Base-by-base conservation (phyloP, 2,797 vertebrate species). In the Malurus leucopterus region DNA sequence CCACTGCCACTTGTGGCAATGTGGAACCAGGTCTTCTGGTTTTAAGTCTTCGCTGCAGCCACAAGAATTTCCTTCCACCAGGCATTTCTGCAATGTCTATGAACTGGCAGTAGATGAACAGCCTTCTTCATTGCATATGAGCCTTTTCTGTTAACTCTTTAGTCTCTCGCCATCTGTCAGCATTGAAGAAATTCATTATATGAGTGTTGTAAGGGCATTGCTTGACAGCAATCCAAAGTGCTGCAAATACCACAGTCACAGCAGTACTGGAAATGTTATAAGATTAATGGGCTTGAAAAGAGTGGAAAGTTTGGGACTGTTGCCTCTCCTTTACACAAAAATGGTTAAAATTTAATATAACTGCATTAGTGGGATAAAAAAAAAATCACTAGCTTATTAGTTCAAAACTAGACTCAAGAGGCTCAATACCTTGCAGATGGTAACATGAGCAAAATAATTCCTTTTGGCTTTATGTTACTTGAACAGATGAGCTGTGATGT, bases 11-110 rank as follows among this genome's bases (percentile, higher is more conserved):
- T 77, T 65, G 54, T 65, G 72, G 81, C 32, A 64, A 32, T 0
- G 1, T 75, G 64, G 91, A 81, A 83, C 84, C 82, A 54, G 86
- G 84, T 90, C 90, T 91, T 95, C 72, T 93, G 62, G 73, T 95
- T 89, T 73, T 78, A 38, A 63, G 75, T 44, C 30, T 85, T 69
- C 53, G 72, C 62, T 67, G 82, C 54, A 72, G 63, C 85, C 73
- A 47, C 86, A 89, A 84, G 82, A 93, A 90, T 92, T 92, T 86
- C 63, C 73, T 91, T 89, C 70, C 59, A 85, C 51, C 34, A 58
- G 72, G 57, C 21, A 5, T 73, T 87, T 78, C 63, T 86, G 70
- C 68, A 54, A 15, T 30, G 23, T 68, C 64, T 63, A 11, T 73
- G 44, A 89, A 67, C 46, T 34, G 59, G 27, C 20, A 19, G 26